Evolutionary conservation across 1,140 invertebrate species (phyloP).

Genomic region (Venustaconcha ellipsiformis): DNA sequence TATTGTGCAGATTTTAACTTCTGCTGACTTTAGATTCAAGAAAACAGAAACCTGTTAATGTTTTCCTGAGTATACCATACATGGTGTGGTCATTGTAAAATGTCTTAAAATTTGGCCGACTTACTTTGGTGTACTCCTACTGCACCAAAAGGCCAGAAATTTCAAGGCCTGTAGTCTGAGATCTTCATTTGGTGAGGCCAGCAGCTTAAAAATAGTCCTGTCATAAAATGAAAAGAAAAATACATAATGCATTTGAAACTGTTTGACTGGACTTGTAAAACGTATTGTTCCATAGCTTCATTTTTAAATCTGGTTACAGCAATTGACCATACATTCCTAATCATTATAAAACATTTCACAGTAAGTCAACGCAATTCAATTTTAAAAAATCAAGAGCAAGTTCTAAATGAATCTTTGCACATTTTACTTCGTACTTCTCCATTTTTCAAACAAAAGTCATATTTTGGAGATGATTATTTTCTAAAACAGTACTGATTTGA

Average conservation of each 20-base stretch:
- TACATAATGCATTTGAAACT: neutral
- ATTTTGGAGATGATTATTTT: no score
- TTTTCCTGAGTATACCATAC: neutral
- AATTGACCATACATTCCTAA: no score
- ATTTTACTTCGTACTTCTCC: no score
- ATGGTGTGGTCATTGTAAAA: no score
- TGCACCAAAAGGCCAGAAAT: conserved; percentile 93
- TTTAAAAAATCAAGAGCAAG: no score
- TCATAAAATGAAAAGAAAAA: conserved; percentile 23
- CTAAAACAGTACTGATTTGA: no score
- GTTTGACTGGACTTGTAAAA: neutral
- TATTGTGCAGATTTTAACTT: neutral
- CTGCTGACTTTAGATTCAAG: neutral
- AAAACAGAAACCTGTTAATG: neutral
- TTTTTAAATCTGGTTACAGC: no score
- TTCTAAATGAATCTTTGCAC: no score
- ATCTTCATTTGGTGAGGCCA: conserved; percentile 94
- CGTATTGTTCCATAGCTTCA: neutral
- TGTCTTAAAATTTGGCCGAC: conserved; percentile 38
- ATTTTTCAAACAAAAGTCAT: no score
- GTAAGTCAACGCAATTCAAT: no score
- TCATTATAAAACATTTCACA: no score
- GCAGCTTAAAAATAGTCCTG: conserved; percentile 94
- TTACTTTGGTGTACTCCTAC: conserved; percentile 95
- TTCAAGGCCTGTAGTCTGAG: conserved; percentile 96